Base-by-base conservation (phyloP, 2,113 vertebrate species). In the Syngnathus floridae region DNA sequence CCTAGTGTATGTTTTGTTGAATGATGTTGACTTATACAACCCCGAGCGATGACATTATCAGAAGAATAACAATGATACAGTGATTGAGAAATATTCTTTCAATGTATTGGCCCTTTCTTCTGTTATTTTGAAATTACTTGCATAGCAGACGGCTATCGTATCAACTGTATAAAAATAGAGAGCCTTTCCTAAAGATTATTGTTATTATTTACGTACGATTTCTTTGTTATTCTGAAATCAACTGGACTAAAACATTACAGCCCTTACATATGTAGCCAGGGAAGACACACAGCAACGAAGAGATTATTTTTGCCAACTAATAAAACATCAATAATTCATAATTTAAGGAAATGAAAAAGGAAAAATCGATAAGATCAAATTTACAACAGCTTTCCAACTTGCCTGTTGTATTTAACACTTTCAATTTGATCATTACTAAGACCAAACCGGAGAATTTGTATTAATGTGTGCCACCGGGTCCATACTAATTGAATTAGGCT, bases 101-200 rank as follows among this genome's bases (percentile, higher is more conserved):
- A 48, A 68, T 67, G 45, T 17, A 43, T 8, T 2, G 19, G 49
- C 12, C 66, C 7, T 13, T 51, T 17, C 17, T 17, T 26, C 43
- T 52, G 1, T 4, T 7, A 14, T 3, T 17, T 38, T 63, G n/a
- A 6, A 6, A 54, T 54, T 41, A 41, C 40, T 41, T 86, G 84
- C 84, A 88, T 84, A 84, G 81, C 73, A 82, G 76, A 71, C 62
- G 68, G 51, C 66, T 63, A 70, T 19, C 67, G 69, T 63, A 70
- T 19, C 67, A 69, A 52, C 65, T 76, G 74, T 81, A 80, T 64
- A 80, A 82, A 85, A 82, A 86, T 75, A 84, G 72, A 83, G 61
- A 61, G 5, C 71, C 60, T 51, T 70, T 31, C 66, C 69, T 68
- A 46, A 66, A 31, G 26, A 31, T 31, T 31, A 31, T 31, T 31